Conservation (phyloP, 2,113 vertebrate species). For the Benitochromis conjunctus region DNA sequence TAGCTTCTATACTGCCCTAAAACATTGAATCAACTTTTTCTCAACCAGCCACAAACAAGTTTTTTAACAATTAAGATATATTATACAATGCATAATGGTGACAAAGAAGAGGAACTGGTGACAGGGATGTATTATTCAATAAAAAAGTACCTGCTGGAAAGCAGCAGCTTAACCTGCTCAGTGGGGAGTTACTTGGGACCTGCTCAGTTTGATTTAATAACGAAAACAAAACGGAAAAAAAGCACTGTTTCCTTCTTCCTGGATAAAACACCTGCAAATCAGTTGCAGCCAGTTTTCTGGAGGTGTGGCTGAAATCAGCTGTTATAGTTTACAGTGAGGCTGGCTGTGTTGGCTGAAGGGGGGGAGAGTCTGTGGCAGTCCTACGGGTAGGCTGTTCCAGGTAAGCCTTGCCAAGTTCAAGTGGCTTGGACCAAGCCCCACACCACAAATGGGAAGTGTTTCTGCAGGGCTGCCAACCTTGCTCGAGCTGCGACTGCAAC, state of each 20-base stretch:
- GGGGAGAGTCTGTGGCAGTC: constrained; percentile 50
- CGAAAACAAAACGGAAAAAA: not conserved
- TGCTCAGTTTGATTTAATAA: not conserved
- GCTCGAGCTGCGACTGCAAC: constrained; percentile 34
- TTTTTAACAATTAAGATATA: not conserved
- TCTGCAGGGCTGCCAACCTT: constrained; percentile 61
- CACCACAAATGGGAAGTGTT: constrained; percentile 67
- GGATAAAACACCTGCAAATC: constrained; percentile 21
- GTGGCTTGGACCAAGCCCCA: constrained; percentile 69
- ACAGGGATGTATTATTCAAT: not conserved
- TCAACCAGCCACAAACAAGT: not conserved
- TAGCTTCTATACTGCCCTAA: not conserved
- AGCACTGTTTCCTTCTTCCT: constrained; percentile 15
- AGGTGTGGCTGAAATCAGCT: constrained; percentile 47
- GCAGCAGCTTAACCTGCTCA: not conserved
- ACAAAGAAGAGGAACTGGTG: not conserved
- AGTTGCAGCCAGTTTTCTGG: constrained; percentile 9
- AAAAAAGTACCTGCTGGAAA: not conserved
- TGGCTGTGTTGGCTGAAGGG: constrained; percentile 42
- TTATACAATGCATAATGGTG: not conserved
- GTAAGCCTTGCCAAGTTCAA: constrained; percentile 72
- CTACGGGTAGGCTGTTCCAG: constrained; percentile 66
- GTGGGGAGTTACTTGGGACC: not conserved
- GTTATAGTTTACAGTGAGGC: constrained; percentile 40
- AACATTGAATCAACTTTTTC: not conserved